phyloP scores from a whole-genome alignment of 1,140 invertebrate genomes.

The Mya arenaria region DNA sequence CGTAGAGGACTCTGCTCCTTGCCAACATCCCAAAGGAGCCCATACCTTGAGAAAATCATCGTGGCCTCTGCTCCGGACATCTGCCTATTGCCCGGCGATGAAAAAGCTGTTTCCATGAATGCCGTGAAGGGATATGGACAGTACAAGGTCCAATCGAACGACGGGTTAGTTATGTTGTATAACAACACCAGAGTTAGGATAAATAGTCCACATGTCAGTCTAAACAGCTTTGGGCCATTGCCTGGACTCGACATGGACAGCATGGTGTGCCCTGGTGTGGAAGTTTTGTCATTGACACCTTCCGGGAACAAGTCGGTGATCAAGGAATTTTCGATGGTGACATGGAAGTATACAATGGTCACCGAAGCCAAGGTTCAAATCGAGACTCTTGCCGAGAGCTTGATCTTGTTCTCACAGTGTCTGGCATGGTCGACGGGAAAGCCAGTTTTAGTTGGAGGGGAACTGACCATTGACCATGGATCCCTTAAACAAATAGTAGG shows the following conservation, averaged over 20 bases:
- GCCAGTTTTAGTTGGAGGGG: conserved; percentile 36
- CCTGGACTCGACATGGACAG: conserved; percentile 10
- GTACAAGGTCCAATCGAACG: not conserved
- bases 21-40: not conserved
- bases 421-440: conserved; percentile 7
- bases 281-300: too few relatives aligned
- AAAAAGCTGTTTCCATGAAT: conserved; percentile 14
- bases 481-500: conserved; percentile 4
- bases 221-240: conserved; percentile 19
- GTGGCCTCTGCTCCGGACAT: conserved; percentile 15
- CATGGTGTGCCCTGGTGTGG: conserved; percentile 18
- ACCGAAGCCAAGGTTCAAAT: too few relatives aligned
- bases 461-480: conserved; percentile 16
- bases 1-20: not conserved
- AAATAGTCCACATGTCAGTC: conserved; percentile 3
- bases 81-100: conserved; percentile 31
- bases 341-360: conserved; percentile 21
- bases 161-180: conserved; percentile 21
- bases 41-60: not conserved
- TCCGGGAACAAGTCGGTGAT: conserved; percentile 4
- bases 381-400: conserved; percentile 17
- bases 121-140: conserved; percentile 15
- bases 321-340: conserved; percentile 29
- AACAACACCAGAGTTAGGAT: conserved; percentile 2
- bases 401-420: conserved; percentile 23